Percentiles rank a stretch among this genome's conserved stretches.
phyloP scores from a whole-genome alignment of 2,888 invertebrate species.

The Halocaridina rubra region DNA sequence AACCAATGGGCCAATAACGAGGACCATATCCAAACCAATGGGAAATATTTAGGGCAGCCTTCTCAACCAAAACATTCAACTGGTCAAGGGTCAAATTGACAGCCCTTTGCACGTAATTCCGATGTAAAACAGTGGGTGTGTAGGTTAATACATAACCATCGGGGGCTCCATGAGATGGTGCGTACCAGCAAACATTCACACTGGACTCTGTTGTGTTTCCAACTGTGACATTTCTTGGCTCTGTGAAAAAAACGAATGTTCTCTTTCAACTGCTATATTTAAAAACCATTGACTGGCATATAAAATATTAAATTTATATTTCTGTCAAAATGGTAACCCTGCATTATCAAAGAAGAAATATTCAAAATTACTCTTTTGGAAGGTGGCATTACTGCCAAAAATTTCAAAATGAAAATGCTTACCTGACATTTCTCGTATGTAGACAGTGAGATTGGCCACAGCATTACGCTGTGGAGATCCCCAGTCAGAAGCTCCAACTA shows the following conservation, averaged over 20 bases:
- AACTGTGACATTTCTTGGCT: not conserved
- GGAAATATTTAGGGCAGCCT: not conserved
- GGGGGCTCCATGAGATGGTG: slow-evolving; percentile 19
- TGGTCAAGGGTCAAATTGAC: slow-evolving; percentile 32
- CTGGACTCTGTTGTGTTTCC: slow-evolving; percentile 27
- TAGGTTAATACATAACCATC: slow-evolving; percentile 40
- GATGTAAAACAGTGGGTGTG: not conserved
- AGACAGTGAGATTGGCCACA: slow-evolving; percentile 43
- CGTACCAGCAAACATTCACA: slow-evolving; percentile 37
- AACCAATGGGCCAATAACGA: not conserved
- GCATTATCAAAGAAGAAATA: no score
- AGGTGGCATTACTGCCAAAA: no score
- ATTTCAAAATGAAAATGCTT: not conserved
- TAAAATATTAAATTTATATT: not conserved
- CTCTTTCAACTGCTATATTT: not conserved
- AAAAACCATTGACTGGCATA: not conserved
- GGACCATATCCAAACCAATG: not conserved
- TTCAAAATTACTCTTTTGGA: no score
- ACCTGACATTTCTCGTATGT: slow-evolving; percentile 42
- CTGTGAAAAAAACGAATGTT: not conserved
- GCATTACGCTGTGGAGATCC: slow-evolving; percentile 35
- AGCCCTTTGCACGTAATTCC: not conserved
- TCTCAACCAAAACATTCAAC: slow-evolving; percentile 9
- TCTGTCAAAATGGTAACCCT: not conserved
- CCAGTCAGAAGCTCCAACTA: slow-evolving; percentile 35